Evolutionary conservation across 2,797 vertebrate genomes (phyloP).

Genomic region (Acanthis flammea): DNA sequence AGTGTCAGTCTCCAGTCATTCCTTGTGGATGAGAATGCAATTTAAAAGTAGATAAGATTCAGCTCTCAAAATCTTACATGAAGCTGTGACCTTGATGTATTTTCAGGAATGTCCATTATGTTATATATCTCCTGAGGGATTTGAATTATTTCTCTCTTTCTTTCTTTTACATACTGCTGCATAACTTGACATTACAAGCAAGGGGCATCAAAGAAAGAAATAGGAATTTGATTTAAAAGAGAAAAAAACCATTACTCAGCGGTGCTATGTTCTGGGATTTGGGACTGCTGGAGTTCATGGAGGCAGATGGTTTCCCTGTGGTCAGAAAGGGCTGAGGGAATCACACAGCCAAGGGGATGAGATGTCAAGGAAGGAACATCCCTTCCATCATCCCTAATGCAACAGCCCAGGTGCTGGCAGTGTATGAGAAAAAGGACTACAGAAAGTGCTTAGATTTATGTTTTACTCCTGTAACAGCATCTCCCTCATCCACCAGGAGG

Average conservation of each 20-base stretch:
- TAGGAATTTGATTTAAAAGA: not conserved
- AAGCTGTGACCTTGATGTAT: not conserved
- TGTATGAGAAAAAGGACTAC: not conserved
- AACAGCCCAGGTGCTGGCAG: not conserved
- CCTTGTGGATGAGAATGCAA: not conserved
- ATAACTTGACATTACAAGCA: not conserved
- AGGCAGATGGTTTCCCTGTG: not conserved
- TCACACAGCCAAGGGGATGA: not conserved
- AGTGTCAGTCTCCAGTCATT: not conserved
- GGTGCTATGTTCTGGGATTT: not conserved
- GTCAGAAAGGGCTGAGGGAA: not conserved
- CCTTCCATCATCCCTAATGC: not conserved
- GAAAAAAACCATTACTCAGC: not conserved
- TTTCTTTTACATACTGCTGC: not conserved
- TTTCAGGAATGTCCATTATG: not conserved
- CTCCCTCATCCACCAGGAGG: not conserved
- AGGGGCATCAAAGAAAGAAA: not conserved
- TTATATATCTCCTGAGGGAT: not conserved
- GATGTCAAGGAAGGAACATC: not conserved
- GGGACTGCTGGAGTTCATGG: not conserved
- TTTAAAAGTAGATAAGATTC: slow-evolving; percentile 22
- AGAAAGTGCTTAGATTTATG: not conserved
- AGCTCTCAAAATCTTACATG: not conserved
- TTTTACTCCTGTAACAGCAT: not conserved
- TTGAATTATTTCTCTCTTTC: not conserved